Base-by-base conservation (phyloP, 2,888 invertebrate genomes). In the Cantharis nigra region DNA sequence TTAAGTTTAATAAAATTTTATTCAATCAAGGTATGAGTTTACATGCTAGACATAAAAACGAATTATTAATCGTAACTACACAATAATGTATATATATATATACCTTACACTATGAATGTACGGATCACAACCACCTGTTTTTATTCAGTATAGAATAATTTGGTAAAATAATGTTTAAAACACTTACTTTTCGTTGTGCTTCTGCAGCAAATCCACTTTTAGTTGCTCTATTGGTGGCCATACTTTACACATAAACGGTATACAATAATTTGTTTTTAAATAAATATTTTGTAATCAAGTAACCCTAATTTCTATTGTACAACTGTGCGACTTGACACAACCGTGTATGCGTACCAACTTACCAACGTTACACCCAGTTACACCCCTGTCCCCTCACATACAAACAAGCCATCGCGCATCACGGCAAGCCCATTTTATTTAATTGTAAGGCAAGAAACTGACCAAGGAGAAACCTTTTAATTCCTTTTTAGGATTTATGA, bases 121-220 rank as follows among this genome's bases (percentile, higher is more conserved):
- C 26, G 9, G 26, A 49, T n/a, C 3, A n/a, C 4, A 49, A 49
- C 49, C 49, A 49, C 49, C 49, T 49, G 49, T 49, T 49, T 49
- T n/a, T n/a, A n/a, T 49, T 5, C 9, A 7, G 1, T n/a, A n/a
- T n/a, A n/a, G 49, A 49, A 49, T n/a, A 49, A 49, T 49, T 26
- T 9, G 26, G 9, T 9, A 26, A 26, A 26, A 9, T 16, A 16
- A 16, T n/a, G 5, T 49, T 49, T 11, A 69, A 67, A 67, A 11
- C 18, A 30, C 92, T 92, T 89, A 98, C 98, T 94, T 97, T 98
- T 88, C 95, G 93, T 90, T 98, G 97, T 73, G 97, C 97, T 89
- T 98, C 98, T 77, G 97, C 97, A 84, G 97, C 98, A 91, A 97
- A 96, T 93, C 98, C 98, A 86, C 96, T 96, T 89, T 96, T 96